Percentiles rank a stretch among this genome's conserved stretches.
Evolutionary conservation across 2,113 vertebrate genomes (phyloP).

Genomic region (Apteryx mantelli): DNA sequence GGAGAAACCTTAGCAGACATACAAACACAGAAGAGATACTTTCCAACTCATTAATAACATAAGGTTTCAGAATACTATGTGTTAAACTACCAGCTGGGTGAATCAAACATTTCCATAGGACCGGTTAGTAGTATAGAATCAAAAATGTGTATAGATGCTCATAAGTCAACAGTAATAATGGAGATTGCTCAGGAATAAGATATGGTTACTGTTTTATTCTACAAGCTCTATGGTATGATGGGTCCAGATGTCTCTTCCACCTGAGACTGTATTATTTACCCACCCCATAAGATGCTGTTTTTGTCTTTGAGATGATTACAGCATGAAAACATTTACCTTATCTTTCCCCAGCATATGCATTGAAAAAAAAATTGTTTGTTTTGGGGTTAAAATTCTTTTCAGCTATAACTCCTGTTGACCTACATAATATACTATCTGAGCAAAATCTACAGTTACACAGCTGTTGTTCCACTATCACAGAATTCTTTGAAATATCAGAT

Average conservation of each 20-base stretch:
- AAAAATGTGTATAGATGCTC: background rate
- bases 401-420: background rate
- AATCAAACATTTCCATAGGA: background rate
- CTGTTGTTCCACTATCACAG: background rate
- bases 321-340: background rate
- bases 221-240: background rate
- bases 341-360: background rate
- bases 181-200: background rate
- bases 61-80: background rate
- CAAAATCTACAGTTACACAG: background rate
- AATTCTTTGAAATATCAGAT: background rate
- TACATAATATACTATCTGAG: background rate
- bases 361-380: background rate
- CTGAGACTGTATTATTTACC: background rate
- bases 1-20: background rate
- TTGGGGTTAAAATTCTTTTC: background rate
- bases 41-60: background rate
- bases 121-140: background rate
- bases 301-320: background rate
- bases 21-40: background rate
- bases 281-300: background rate
- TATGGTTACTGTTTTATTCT: background rate
- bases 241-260: background rate
- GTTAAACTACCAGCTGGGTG: background rate
- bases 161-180: background rate